Evolutionary conservation across 2,888 invertebrate species (phyloP).

Genomic region (Trichacis sp.): DNA sequence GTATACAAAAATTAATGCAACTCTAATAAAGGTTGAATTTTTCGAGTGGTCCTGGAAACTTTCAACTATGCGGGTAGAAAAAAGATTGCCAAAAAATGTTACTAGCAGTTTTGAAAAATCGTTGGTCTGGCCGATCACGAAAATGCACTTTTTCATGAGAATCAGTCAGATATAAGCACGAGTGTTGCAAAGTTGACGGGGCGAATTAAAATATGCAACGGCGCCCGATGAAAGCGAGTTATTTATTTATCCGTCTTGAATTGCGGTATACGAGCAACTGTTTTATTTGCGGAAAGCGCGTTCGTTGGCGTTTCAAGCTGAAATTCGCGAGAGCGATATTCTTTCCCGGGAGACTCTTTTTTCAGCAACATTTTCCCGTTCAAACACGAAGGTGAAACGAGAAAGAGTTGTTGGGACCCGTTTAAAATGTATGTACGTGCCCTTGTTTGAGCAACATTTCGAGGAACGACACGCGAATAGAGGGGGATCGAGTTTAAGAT

Average conservation of each 20-base stretch:
- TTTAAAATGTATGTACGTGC: conserved; percentile 13
- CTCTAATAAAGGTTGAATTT: no score
- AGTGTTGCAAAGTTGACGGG: no score
- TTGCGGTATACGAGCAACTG: neutral
- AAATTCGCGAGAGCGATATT: neutral
- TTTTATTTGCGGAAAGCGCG: conserved; percentile 1
- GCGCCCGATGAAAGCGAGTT: neutral
- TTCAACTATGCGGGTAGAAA: no score
- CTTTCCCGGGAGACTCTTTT: neutral
- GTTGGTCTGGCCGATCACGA: no score
- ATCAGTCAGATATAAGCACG: no score
- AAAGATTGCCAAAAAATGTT: no score
- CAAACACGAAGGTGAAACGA: neutral
- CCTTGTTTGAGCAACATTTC: conserved; percentile 22
- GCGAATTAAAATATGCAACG: neutral
- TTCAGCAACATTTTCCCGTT: neutral
- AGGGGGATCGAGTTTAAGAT: conserved; percentile 35
- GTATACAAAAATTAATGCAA: no score
- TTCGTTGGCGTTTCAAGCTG: neutral
- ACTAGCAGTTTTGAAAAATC: no score
- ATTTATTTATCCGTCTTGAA: neutral
- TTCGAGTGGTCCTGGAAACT: no score
- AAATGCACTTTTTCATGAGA: no score
- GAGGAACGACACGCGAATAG: conserved; percentile 19
- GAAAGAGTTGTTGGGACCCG: no score